Conservation (phyloP, 1,140 invertebrate genomes). For the Oncopodura yosiiana region DNA sequence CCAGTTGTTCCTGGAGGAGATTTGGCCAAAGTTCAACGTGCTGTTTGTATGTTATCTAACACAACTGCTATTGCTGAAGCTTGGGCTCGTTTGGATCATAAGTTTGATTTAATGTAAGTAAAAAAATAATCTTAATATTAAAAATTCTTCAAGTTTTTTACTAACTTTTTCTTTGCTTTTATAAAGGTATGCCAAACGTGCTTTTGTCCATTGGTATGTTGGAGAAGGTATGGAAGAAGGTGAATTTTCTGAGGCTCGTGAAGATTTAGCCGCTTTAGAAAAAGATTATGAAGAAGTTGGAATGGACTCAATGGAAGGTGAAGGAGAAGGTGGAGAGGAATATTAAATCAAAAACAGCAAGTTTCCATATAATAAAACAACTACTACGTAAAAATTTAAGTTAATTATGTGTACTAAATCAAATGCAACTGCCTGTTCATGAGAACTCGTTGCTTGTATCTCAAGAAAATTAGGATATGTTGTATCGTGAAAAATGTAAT, state of each 20-base stretch:
- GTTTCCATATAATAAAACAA: no score
- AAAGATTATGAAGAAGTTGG: constrained; percentile 60
- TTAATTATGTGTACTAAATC: no score
- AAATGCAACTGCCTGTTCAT: no score
- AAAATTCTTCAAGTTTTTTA: background rate
- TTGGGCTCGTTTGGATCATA: constrained; percentile 56
- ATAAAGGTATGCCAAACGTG: constrained; percentile 22
- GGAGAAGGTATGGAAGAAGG: constrained; percentile 70
- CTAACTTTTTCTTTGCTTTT: no score
- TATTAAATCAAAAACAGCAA: constrained; percentile 16
- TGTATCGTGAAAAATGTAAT: no score
- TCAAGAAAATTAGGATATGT: no score
- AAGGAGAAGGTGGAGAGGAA: constrained; percentile 47
- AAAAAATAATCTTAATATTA: background rate
- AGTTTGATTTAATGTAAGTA: constrained; percentile 62
- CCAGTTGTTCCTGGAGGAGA: constrained; percentile 72
- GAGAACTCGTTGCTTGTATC: no score
- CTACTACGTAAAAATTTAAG: no score
- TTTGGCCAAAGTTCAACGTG: constrained; percentile 55
- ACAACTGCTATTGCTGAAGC: constrained; percentile 76
- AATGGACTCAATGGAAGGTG: constrained; percentile 49
- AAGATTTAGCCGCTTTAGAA: constrained; percentile 55
- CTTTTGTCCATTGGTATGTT: constrained; percentile 35
- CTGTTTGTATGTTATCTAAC: constrained; percentile 68
- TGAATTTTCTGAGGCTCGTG: constrained; percentile 54